A percentile compares a stretch with the other conserved stretches of the same genome.
Evolutionary conservation across 2,797 vertebrate species (phyloP).

Genomic region (Cephalopachus bancanus): DNA sequence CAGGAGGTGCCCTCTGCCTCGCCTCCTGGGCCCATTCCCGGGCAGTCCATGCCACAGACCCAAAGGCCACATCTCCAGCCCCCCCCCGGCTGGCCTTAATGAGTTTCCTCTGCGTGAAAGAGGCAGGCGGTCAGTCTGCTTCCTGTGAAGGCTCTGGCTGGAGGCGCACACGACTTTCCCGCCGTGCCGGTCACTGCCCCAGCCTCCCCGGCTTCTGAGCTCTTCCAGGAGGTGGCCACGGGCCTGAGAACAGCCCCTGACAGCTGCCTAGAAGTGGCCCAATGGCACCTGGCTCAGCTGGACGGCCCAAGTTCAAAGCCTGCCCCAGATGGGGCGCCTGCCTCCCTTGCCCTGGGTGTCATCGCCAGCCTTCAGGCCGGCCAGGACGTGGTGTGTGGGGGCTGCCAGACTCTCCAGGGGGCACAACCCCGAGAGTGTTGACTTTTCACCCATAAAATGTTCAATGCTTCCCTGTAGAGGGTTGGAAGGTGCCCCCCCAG

Average conservation of each 20-base stretch:
- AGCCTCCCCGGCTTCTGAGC: neutral
- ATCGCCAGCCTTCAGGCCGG: neutral
- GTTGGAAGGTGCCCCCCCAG: neutral
- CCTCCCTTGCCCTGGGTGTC: neutral
- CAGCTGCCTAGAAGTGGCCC: neutral
- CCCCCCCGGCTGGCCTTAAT: neutral
- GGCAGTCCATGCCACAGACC: neutral
- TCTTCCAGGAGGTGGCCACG: neutral
- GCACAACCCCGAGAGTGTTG: neutral
- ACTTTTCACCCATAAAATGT: neutral
- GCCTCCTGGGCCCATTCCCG: neutral
- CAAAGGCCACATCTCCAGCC: neutral
- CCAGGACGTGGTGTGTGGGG: rapidly evolving
- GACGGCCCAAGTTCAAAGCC: neutral
- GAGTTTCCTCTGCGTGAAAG: neutral
- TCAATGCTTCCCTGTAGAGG: neutral
- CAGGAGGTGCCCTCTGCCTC: neutral
- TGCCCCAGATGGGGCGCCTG: neutral
- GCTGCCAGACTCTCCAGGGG: neutral
- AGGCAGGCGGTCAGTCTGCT: neutral
- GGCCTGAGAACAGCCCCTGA: neutral
- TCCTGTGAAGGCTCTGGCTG: neutral
- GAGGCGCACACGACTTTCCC: neutral
- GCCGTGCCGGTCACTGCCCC: no score
- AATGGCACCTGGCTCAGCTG: neutral